Evolutionary conservation across 2,888 invertebrate genomes (phyloP).

Genomic region (Protophormia terraenovae): DNA sequence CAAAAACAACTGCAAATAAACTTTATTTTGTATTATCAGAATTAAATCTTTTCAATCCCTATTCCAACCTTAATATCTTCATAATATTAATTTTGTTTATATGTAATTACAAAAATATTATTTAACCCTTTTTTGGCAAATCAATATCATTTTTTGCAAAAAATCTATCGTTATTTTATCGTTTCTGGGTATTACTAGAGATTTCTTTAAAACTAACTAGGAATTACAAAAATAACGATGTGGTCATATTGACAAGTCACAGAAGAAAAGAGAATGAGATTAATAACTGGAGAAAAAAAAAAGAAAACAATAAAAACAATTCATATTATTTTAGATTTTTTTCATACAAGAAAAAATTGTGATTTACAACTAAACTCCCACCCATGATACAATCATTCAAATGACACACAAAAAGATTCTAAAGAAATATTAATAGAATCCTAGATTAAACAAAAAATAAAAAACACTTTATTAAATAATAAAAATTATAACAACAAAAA

Average conservation of each 20-base stretch:
- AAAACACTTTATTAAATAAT: background rate
- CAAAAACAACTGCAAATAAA: too few species aligned
- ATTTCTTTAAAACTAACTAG: background rate
- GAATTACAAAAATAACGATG: background rate
- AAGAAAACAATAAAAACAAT: conserved; percentile 11
- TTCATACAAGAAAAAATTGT: background rate
- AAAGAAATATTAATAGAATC: background rate
- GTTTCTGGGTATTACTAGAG: background rate
- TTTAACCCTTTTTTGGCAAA: too few species aligned
- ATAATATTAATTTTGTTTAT: too few species aligned
- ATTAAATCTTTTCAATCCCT: too few species aligned
- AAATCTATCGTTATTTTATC: background rate
- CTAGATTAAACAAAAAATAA: background rate
- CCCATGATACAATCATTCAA: conserved; percentile 15
- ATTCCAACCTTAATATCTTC: too few species aligned
- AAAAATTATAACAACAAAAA: background rate
- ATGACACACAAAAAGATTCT: conserved; percentile 12
- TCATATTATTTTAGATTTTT: background rate
- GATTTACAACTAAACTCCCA: conserved; percentile 20
- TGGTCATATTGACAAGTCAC: background rate
- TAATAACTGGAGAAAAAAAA: background rate
- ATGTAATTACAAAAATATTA: too few species aligned
- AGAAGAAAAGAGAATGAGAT: background rate
- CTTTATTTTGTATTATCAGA: too few species aligned
- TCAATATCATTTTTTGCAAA: too few species aligned